Base-by-base conservation (phyloP, 2,113 vertebrate genomes). In the Rhea pennata region DNA sequence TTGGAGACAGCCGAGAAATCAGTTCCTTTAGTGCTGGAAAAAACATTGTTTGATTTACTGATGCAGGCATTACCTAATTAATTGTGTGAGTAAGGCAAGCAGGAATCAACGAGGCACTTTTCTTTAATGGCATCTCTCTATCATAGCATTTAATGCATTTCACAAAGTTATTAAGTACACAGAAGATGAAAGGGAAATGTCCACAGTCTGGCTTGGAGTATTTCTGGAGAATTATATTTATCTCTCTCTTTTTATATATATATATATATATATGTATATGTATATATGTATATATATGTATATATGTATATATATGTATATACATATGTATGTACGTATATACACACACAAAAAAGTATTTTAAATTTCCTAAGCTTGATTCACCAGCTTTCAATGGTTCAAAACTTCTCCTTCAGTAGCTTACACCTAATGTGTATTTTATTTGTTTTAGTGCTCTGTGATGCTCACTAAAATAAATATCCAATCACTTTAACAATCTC, bases 111-210 rank as follows among this genome's bases (percentile, higher is more conserved):
- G 50, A 92, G 71, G 74, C 21, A 87, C 62, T 95, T 96, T 84
- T 92, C 74, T 91, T 98, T 97, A 95, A 97, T 79, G 66, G 86
- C 83, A 91, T 82, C 96, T 92, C 87, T 92, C 95, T 80, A 85
- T 96, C 93, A 86, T 72, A 89, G 77, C n/a, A 88, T 83, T 95
- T 76, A 58, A 33, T 40, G 27, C 5, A 13, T 84, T 91, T 92
- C 88, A 79, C 11, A 6, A 93, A 90, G 87, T 96, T 96, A 96
- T 95, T 97, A 90, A 93, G 84, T 81, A 87, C 42, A 93, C 50
- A 78, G 59, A 97, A 94, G 91, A 97, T 80, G 89, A 96, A 96
- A 96, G 39, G 31, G 39, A 77, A 69, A 86, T 85, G 76, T 69
- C 74, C 91, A 50, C 66, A 94, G 84, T 95, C 94, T 92, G 46